phyloP scores from a whole-genome alignment of 2,113 vertebrate species.

The Eulemur rufifrons region DNA sequence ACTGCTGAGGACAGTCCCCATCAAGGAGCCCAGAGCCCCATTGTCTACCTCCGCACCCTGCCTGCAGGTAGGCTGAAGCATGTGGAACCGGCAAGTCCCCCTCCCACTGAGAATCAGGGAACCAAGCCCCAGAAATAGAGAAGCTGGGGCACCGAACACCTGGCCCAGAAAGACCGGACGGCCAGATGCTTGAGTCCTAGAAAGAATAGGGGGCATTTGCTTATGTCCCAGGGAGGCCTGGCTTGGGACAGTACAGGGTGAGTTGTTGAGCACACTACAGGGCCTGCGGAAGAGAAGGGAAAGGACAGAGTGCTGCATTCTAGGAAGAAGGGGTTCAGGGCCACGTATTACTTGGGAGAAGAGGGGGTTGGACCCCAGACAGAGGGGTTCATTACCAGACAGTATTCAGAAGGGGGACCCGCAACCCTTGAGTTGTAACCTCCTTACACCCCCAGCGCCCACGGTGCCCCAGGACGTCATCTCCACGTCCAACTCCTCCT shows the following conservation, averaged over 20 bases:
- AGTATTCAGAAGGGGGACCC: neutral
- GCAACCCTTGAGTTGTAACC: neutral
- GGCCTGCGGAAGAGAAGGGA: neutral
- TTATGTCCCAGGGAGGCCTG: neutral
- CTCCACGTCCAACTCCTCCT: slow-evolving; percentile 88
- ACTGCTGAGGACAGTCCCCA: slow-evolving; percentile 85
- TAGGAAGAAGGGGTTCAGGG: neutral
- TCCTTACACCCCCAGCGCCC: slow-evolving; percentile 75
- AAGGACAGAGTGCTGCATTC: neutral
- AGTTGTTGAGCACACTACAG: neutral
- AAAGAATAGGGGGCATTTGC: neutral
- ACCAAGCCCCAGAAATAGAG: neutral
- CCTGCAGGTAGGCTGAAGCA: slow-evolving; percentile 82
- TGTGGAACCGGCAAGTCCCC: neutral
- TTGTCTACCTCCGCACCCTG: slow-evolving; percentile 87
- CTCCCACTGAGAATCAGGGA: neutral
- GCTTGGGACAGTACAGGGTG: too few relatives aligned
- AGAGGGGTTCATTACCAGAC: neutral
- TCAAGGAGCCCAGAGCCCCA: slow-evolving; percentile 87
- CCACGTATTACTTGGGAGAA: neutral
- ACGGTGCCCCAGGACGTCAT: slow-evolving; percentile 87
- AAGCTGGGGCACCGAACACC: neutral
- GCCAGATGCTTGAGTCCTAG: neutral
- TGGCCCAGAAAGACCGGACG: too few relatives aligned
- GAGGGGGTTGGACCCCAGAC: neutral